These are phyloP conservation scores for Phalacrocorax pelagicus DNA, from an alignment of 2,113 vertebrate species.

Conservation along the genomic window DNA sequence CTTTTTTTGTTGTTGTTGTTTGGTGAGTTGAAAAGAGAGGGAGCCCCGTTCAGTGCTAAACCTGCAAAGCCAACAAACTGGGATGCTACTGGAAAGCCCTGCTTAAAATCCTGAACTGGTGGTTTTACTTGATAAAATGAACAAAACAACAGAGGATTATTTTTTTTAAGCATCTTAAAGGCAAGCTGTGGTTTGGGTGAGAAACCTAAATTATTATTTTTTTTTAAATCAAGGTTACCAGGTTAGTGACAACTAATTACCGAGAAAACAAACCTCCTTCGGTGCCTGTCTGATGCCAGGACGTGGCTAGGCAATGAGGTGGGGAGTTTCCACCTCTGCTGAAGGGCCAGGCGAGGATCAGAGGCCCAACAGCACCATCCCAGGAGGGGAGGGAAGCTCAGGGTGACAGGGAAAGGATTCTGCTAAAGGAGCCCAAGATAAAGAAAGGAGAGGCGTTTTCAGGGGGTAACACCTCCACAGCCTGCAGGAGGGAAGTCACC, in stretches of 20 bases:
- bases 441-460: not conserved
- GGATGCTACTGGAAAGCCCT: not conserved
- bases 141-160: not conserved
- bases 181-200: not conserved
- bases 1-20: not conserved
- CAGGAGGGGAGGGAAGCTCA: not conserved
- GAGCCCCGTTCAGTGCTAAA: not conserved
- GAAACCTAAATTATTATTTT: not conserved
- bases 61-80: not conserved
- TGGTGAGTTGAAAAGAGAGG: not conserved
- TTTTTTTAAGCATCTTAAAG: not conserved
- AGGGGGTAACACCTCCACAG: not conserved
- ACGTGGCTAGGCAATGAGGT: accelerated
- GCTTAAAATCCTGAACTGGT: not conserved
- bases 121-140: not conserved
- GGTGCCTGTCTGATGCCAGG: not conserved
- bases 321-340: not conserved
- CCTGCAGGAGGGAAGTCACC: not conserved
- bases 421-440: not conserved
- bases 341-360: not conserved
- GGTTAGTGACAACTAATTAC: not conserved
- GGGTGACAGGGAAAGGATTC: not conserved
- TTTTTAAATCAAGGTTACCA: not conserved
- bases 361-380: not conserved
- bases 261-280: not conserved